Percentiles rank a stretch among this genome's conserved stretches.
Conservation (phyloP, 1,140 invertebrate genomes). For the Caerostris darwini region DNA sequence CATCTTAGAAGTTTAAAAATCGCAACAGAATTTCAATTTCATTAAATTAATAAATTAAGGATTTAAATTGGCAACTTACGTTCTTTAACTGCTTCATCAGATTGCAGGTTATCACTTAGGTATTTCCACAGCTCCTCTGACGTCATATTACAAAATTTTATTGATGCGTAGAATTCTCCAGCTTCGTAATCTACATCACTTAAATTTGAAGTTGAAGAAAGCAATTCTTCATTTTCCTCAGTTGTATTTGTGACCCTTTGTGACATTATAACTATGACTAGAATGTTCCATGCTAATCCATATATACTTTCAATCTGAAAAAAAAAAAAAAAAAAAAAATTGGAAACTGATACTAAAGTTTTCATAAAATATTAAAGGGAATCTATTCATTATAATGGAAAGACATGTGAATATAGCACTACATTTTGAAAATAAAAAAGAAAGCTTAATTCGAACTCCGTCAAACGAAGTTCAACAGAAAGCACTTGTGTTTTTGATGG, state of each 20-base stretch:
- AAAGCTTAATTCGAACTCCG: no score
- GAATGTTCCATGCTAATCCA: conserved; percentile 74
- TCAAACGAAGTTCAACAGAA: no score
- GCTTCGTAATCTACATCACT: conserved; percentile 23
- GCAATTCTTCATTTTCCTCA: background rate
- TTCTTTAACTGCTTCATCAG: conserved; percentile 31
- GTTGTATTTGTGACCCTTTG: conserved; percentile 21
- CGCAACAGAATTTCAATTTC: no score
- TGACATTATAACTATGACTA: conserved; percentile 73
- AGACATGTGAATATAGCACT: background rate
- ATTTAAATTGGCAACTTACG: background rate
- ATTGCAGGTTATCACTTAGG: conserved; percentile 54
- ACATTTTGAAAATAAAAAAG: background rate
- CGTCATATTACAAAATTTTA: background rate
- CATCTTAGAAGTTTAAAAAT: no score
- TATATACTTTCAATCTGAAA: conserved; percentile 72
- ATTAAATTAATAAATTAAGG: no score
- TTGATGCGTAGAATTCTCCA: background rate
- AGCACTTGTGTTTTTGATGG: no score
- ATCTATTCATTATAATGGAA: background rate
- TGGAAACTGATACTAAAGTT: background rate
- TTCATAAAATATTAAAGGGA: background rate
- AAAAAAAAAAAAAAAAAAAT: background rate
- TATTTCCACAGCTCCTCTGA: conserved; percentile 41
- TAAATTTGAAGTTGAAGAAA: background rate